Evolutionary conservation across 2,888 invertebrate genomes (phyloP), one percentile per base, ranked within the genome.

Genomic region (Andricus curvator): DNA sequence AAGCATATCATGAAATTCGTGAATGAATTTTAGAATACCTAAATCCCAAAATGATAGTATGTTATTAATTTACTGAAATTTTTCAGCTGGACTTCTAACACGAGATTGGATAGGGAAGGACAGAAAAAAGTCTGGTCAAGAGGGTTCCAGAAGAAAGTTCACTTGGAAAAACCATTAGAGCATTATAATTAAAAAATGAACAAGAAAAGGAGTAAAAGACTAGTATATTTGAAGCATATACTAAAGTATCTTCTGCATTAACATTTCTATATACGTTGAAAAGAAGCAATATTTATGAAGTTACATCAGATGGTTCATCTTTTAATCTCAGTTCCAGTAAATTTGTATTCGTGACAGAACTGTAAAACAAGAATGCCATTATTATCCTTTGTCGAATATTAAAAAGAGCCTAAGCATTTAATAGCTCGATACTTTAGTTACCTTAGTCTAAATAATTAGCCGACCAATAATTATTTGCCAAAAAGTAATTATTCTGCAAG

Each of bases 71-170:
- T 9, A 41, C 2, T 41, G 41, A 41, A 41, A 9, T 41, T 41
- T 41, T 41, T 8, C 41, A 96, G 41, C 11, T 0, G 41, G 41
- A 41, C 11, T 41, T 41, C 8, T 2, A 41, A 41, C 41, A 11
- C 9, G 41, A 41, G 11, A 92, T 80, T 81, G 77, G 82, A 88
- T 98, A 79, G 93, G 93, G 29, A 95, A 95, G 80, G 99, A 99
- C 93, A 95, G 99, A 86, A 97, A 98, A 95, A 98, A 98, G 95
- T 96, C 96, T 78, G 99, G 98, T 11, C 98, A 98, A 93, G 96
- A 95, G 88, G 97, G 97, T 87, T 98, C 99, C 29, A 96, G 99
- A 89, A 96, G 95, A 91, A 98, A 97, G 92, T 97, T 95, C 90
- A 98, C 98, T 83, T 99, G 99, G 99, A 97, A 97, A 93, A 98